Conservation (phyloP, 2,113 vertebrate genomes). For the Oryzias celebensis region DNA sequence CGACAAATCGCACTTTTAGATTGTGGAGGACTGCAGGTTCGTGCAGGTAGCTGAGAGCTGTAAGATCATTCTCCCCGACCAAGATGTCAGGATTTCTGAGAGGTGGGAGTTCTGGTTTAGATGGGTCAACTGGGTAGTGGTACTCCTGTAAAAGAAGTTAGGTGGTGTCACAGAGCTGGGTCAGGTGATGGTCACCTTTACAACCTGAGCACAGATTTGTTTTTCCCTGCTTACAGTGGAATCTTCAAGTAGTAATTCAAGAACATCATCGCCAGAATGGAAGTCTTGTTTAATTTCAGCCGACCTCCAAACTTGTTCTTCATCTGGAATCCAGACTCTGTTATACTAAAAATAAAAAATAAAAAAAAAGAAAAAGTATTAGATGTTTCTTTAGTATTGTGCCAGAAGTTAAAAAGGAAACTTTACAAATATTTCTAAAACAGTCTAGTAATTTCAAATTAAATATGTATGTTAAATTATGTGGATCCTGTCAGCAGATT, state of each 20-base stretch:
- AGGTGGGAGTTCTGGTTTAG: constrained; percentile 79
- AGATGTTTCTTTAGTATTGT: too few species aligned
- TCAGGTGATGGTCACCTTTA: constrained; percentile 9
- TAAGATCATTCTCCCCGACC: constrained; percentile 98
- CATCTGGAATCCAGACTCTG: constrained; percentile 94
- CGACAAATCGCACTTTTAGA: constrained; percentile 91
- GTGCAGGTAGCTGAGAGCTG: constrained; percentile 96
- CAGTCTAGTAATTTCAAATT: too few species aligned
- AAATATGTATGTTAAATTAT: background rate
- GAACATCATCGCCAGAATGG: constrained; percentile 75
- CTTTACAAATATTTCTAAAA: too few species aligned
- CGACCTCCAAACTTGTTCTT: constrained; percentile 91
- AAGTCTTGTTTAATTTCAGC: constrained; percentile 90
- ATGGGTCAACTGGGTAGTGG: constrained; percentile 77
- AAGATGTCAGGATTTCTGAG: constrained; percentile 96
- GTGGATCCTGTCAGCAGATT: background rate
- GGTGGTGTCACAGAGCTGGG: constrained; percentile 10
- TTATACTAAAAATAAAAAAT: constrained; percentile 81
- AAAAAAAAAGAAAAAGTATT: background rate
- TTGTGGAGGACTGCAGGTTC: constrained; percentile 96
- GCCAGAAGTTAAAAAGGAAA: too few species aligned
- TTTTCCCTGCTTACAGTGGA: constrained; percentile 81
- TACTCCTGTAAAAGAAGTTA: constrained; percentile 73
- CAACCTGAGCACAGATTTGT: constrained; percentile 5
- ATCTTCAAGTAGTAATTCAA: constrained; percentile 86